These are phyloP conservation scores for Gymnothorax javanicus DNA, from an alignment of 2,797 vertebrate species.

Conservation along the genomic window DNA sequence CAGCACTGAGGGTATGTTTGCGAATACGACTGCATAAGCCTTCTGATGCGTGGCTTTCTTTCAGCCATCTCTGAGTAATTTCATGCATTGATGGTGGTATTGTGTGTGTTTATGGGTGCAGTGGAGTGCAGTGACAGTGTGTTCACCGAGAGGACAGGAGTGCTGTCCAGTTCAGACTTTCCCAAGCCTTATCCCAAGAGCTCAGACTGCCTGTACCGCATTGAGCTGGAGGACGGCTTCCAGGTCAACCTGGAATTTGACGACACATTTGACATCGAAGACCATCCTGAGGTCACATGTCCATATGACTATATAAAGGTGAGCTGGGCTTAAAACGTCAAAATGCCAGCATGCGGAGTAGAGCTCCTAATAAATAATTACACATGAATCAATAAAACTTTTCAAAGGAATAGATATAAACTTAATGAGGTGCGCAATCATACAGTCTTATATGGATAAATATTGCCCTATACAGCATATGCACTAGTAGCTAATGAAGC, in stretches of 20 bases:
- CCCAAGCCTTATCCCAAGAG: conserved; percentile 91
- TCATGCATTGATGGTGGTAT: neutral
- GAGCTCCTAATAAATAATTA: neutral
- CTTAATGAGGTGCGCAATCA: neutral
- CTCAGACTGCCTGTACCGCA: conserved; percentile 83
- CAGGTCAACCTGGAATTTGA: conserved; percentile 84
- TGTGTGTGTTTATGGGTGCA: conserved; percentile 50
- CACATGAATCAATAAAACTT: neutral
- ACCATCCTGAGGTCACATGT: conserved; percentile 87
- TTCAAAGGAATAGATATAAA: neutral
- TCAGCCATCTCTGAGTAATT: conserved; percentile 27
- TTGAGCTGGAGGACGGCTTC: conserved; percentile 85
- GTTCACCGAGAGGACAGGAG: conserved; percentile 82
- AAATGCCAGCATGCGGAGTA: neutral
- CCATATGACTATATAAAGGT: conserved; percentile 94
- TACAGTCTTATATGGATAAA: neutral
- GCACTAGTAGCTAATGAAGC: neutral
- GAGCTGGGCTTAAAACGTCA: conserved; percentile 33
- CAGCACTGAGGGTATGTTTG: neutral
- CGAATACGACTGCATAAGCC: too few species aligned
- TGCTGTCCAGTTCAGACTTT: conserved; percentile 82
- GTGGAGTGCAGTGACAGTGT: conserved; percentile 89
- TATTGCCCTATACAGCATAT: neutral
- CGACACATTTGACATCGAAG: conserved; percentile 86
- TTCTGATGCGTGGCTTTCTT: neutral